These are phyloP conservation scores for Hermodice carunculata DNA, from an alignment of 2,888 invertebrate genomes.

Conservation along the genomic window DNA sequence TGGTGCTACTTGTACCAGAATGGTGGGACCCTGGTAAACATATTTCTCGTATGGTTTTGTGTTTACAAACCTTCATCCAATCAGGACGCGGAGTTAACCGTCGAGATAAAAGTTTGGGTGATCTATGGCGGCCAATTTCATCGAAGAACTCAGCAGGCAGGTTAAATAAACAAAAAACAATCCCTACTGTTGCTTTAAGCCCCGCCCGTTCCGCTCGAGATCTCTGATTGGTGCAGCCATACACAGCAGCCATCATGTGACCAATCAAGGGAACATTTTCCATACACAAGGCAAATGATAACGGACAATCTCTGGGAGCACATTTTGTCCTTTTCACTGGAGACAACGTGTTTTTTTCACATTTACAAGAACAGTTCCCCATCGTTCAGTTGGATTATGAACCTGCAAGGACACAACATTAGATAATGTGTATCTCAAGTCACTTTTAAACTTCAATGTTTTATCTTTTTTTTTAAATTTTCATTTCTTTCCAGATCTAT, in stretches of 20 bases:
- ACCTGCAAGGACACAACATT: too few relatives aligned
- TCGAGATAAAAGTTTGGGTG: conserved; percentile 24
- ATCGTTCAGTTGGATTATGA: too few relatives aligned
- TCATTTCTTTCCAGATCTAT: too few relatives aligned
- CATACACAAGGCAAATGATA: too few relatives aligned
- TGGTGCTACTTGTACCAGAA: conserved; percentile 26
- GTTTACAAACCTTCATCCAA: conserved; percentile 30
- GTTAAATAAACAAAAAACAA: conserved; percentile 18
- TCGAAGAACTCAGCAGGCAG: conserved; percentile 30
- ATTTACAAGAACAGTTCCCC: too few relatives aligned
- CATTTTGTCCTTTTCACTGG: too few relatives aligned
- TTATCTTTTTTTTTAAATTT: too few relatives aligned
- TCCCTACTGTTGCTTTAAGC: conserved; percentile 37
- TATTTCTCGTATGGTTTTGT: conserved; percentile 18
- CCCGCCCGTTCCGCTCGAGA: conserved; percentile 35
- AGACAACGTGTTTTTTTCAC: too few relatives aligned
- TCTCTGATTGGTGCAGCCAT: conserved; percentile 22
- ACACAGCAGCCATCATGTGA: conserved; percentile 25
- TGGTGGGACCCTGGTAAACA: conserved; percentile 36
- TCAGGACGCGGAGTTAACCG: conserved; percentile 21
- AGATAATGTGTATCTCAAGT: too few relatives aligned
- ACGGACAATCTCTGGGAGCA: too few relatives aligned
- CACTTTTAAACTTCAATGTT: too few relatives aligned
- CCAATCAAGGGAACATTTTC: conserved; percentile 36
- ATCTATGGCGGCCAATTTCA: conserved; percentile 20